Percentiles rank a stretch among this genome's conserved stretches.
phyloP scores from a whole-genome alignment of 1,140 invertebrate genomes.

The Trichonephila clavipes region DNA sequence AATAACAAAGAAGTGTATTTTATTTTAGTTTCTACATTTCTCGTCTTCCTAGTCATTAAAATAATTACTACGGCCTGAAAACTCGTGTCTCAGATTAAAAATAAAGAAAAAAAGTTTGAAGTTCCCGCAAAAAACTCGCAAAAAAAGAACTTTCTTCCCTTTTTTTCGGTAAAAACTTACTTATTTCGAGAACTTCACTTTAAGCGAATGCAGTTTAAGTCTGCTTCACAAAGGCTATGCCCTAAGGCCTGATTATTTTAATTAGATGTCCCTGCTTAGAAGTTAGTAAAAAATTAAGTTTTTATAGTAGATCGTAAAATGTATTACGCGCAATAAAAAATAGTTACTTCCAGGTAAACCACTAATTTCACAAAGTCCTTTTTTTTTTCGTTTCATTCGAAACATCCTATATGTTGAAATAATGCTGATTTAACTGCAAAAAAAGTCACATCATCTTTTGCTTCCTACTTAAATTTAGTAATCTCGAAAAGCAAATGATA shows the following conservation, averaged over 20 bases:
- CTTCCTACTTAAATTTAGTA: slow-evolving; percentile 6
- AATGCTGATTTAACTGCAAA: neutral
- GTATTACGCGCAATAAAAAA: slow-evolving; percentile 47
- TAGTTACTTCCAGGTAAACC: slow-evolving; percentile 42
- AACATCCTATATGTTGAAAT: slow-evolving; percentile 2
- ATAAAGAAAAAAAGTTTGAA: neutral
- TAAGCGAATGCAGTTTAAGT: slow-evolving; percentile 39
- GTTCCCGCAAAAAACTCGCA: slow-evolving; percentile 2
- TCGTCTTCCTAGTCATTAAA: slow-evolving; percentile 53
- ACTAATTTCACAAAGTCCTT: slow-evolving; percentile 19
- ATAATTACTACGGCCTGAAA: slow-evolving; percentile 51
- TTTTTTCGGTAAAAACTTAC: slow-evolving; percentile 33
- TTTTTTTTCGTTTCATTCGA: slow-evolving; percentile 1
- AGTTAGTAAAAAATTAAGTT: slow-evolving; percentile 25
- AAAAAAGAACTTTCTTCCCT: neutral
- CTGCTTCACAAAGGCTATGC: neutral
- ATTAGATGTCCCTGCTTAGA: slow-evolving; percentile 37
- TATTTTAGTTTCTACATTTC: slow-evolving; percentile 19
- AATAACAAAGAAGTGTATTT: slow-evolving; percentile 23
- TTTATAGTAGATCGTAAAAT: slow-evolving; percentile 45
- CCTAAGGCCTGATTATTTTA: slow-evolving; percentile 54
- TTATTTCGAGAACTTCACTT: slow-evolving; percentile 21
- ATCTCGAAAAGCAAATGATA: neutral
- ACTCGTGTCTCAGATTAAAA: slow-evolving; percentile 21
- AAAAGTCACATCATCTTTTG: neutral